Percentiles rank a stretch among this genome's conserved stretches.
These are phyloP conservation scores for Orussus abietinus DNA, from an alignment of 1,140 invertebrate genomes.

Conservation along the genomic window DNA sequence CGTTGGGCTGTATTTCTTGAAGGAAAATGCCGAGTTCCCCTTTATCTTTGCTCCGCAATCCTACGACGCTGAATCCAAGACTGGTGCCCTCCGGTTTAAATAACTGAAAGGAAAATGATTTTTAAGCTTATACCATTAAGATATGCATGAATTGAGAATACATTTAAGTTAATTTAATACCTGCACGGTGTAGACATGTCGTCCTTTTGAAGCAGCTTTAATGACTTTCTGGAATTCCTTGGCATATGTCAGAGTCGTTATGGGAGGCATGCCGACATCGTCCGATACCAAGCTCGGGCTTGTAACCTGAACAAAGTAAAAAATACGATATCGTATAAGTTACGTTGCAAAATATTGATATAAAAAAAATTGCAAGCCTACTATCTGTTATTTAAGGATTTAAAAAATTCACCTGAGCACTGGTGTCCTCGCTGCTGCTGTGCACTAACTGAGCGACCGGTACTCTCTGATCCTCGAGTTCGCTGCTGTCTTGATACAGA, in stretches of 20 bases:
- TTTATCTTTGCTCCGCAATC: slow-evolving; percentile 64
- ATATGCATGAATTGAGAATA: slow-evolving; percentile 7
- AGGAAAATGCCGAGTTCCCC: slow-evolving; percentile 76
- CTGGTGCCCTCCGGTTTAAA: slow-evolving; percentile 70
- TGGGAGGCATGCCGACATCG: slow-evolving; percentile 54
- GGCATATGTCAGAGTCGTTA: slow-evolving; percentile 60
- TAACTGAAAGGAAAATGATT: slow-evolving; percentile 49
- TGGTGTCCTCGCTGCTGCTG: slow-evolving; percentile 54
- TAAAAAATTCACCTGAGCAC: slow-evolving; percentile 35
- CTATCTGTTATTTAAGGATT: slow-evolving; percentile 5
- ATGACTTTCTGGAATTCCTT: slow-evolving; percentile 65
- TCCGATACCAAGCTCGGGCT: slow-evolving; percentile 49
- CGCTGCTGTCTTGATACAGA: slow-evolving; percentile 46
- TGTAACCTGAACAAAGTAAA: slow-evolving; percentile 38
- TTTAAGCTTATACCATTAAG: slow-evolving; percentile 6
- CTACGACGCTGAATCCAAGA: slow-evolving; percentile 76
- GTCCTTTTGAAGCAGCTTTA: slow-evolving; percentile 60
- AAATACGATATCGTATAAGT: slow-evolving; percentile 15
- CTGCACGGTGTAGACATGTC: slow-evolving; percentile 60
- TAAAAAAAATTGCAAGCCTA: slow-evolving; percentile 7
- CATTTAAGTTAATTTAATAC: slow-evolving; percentile 33
- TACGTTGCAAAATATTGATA: slow-evolving; percentile 4
- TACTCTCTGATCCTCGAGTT: slow-evolving; percentile 56
- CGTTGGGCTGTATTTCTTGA: slow-evolving; percentile 70
- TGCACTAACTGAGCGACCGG: slow-evolving; percentile 54